These are phyloP conservation scores for Procavia capensis DNA, from an alignment of 2,113 vertebrate genomes.

Conservation along the genomic window DNA sequence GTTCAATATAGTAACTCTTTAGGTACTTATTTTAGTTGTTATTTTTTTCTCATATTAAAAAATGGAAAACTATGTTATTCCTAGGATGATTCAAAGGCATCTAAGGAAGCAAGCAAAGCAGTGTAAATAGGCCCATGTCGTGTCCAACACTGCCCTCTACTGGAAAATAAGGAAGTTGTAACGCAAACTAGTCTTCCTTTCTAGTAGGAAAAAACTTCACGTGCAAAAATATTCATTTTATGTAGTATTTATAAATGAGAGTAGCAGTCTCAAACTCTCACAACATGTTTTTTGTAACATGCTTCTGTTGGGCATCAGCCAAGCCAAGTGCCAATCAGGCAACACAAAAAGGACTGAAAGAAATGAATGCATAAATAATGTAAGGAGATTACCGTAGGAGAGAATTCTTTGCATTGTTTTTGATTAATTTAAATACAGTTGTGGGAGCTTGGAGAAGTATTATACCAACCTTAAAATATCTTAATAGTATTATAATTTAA, in stretches of 20 bases:
- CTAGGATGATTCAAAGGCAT: background rate
- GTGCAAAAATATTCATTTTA: background rate
- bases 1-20: background rate
- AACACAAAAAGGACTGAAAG: background rate
- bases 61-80: background rate
- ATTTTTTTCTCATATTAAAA: background rate
- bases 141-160: constrained; percentile 88
- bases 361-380: background rate
- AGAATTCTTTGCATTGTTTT: background rate
- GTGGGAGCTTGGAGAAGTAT: constrained; percentile 10
- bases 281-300: background rate
- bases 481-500: background rate
- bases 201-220: background rate
- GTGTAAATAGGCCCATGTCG: constrained; percentile 32
- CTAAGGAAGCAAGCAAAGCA: constrained; percentile 22
- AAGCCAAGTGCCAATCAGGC: too few relatives aligned
- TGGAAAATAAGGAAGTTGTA: constrained; percentile 77
- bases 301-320: background rate
- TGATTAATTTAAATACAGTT: background rate
- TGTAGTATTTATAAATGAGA: background rate
- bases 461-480: background rate
- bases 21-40: background rate
- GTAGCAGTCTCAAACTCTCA: background rate
- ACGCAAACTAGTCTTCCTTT: background rate
- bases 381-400: background rate